Conservation (phyloP, 2,113 vertebrate genomes). For the Climacteris rufus region DNA sequence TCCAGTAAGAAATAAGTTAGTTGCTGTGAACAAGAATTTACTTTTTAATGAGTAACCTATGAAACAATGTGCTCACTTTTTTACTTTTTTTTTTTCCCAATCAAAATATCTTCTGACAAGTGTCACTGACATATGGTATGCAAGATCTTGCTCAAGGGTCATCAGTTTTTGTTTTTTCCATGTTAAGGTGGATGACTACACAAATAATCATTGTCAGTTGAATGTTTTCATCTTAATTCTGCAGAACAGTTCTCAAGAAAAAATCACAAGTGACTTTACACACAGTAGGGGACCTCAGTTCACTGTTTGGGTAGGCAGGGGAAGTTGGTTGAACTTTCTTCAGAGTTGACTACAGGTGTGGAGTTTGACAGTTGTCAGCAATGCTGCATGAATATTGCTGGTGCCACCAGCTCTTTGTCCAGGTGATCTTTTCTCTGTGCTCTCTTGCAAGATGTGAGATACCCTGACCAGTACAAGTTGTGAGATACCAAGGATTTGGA, state of each 20-base stretch:
- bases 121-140: rapidly evolving
- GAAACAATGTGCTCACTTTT: not conserved
- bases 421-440: not conserved
- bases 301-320: not conserved
- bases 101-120: not conserved
- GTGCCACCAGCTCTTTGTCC: not conserved
- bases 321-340: not conserved
- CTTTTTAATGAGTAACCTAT: not conserved
- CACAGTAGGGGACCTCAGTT: not conserved
- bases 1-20: not conserved
- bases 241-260: not conserved
- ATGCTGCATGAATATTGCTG: not conserved
- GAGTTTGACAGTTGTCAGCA: not conserved
- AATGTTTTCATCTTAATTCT: not conserved
- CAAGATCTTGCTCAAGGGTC: not conserved
- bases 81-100: not conserved
- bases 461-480: not conserved
- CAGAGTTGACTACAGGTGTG: not conserved
- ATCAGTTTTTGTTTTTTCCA: not conserved
- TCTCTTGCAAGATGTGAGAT: not conserved
- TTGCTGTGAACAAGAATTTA: not conserved
- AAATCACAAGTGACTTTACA: not conserved
- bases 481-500: not conserved
- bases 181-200: not conserved
- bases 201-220: not conserved